Evolutionary conservation across 2,797 vertebrate genomes (phyloP).

Genomic region (Pangasius macronema): DNA sequence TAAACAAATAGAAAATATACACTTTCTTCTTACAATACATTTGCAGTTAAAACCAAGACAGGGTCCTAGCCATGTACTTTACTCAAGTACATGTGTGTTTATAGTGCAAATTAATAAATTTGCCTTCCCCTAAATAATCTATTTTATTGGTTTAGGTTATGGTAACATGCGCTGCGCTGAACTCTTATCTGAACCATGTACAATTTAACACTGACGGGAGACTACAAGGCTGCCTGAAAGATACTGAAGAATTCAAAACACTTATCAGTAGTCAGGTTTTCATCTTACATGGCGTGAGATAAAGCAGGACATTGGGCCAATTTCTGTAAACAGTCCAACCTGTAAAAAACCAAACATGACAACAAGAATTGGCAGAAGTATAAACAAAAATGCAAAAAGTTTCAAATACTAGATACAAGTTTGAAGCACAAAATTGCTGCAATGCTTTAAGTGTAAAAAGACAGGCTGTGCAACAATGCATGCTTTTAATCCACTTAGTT

Average conservation of each 20-base stretch:
- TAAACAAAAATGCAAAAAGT: neutral
- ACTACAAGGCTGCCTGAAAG: neutral
- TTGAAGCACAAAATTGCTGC: neutral
- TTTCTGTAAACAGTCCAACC: constrained; percentile 95
- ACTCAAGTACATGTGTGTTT: neutral
- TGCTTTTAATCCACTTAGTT: neutral
- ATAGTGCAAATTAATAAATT: neutral
- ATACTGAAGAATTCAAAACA: neutral
- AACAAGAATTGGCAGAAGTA: neutral
- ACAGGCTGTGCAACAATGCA: neutral
- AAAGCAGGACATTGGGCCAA: constrained; percentile 96
- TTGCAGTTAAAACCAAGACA: neutral
- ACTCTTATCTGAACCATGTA: neutral
- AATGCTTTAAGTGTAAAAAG: neutral
- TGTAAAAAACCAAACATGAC: constrained; percentile 53
- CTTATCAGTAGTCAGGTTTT: neutral
- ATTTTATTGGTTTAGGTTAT: neutral
- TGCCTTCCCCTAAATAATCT: neutral
- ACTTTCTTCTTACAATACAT: neutral
- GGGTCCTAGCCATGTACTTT: neutral
- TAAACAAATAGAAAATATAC: neutral
- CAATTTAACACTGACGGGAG: neutral
- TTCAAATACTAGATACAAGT: neutral
- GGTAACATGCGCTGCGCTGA: neutral
- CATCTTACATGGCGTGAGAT: constrained; percentile 90